Base-by-base conservation (phyloP, 2,113 vertebrate species). In the Festucalex cinctus region DNA sequence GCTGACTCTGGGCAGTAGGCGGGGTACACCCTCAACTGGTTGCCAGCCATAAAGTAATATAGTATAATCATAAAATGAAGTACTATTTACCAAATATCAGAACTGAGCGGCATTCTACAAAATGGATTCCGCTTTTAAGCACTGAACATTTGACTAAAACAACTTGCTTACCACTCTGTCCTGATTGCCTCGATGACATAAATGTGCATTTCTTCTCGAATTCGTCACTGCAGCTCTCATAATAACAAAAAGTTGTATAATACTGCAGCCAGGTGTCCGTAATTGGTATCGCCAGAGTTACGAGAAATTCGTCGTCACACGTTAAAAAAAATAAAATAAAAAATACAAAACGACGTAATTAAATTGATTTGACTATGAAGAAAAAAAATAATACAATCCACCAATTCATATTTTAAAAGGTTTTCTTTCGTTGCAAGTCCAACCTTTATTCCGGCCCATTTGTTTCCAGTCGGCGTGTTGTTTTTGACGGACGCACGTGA, bases 391-490 rank as follows among this genome's bases (percentile, higher is more conserved):
- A 16, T 6, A 10, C 1, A 39, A 39, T 46, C 1, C 16, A 19
- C 44, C 17, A 7, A 19, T 19, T 46, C 17, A 46, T 46, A 20
- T 46, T 46, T 17, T 6, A 19, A 46, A 17, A 4, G 1, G 6
- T 19, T 46, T 46, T 7, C 5, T 44, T 10, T 60, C 1, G 9
- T 22, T 14, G 20, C 2, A n/a, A 19, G 20, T 8, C 41, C 5
- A 63, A 63, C 7, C 4, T 12, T 6, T 32, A 53, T 20, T 17
- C 28, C 8, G 6, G 8, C 35, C 22, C 12, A 10, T 24, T 46
- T 44, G 43, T 65, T 88, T 88, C 79, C 43, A 58, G 58, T 71
- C 88, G 88, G 78, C 4, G 48, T 87, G 71, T 87, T 87, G 78
- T 85, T 83, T 60, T 44, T 9, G 37, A 69, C 74, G 83, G 28